Evolutionary conservation across 2,797 vertebrate genomes (phyloP).

Genomic region (Hipposideros larvatus): DNA sequence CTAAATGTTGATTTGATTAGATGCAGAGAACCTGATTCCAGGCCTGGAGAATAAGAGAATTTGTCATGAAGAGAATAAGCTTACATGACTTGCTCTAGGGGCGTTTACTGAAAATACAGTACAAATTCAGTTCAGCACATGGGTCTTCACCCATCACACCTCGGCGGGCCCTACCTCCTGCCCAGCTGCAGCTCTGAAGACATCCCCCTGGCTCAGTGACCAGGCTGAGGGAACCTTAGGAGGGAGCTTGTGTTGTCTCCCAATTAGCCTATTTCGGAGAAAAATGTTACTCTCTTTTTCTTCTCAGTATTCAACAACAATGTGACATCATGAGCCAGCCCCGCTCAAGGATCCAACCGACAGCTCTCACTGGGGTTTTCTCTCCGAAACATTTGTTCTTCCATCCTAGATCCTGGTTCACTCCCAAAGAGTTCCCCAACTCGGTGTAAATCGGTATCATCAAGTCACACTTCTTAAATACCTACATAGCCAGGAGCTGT

Average conservation of each 20-base stretch:
- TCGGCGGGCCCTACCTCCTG: neutral
- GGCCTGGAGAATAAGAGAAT: neutral
- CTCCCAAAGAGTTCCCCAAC: neutral
- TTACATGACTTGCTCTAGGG: neutral
- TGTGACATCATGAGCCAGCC: neutral
- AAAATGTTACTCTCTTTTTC: neutral
- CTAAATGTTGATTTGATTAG: neutral
- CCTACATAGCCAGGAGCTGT: neutral
- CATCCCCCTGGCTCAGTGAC: neutral
- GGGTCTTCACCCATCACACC: neutral
- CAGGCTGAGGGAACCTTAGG: neutral
- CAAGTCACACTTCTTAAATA: neutral
- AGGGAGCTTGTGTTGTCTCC: neutral
- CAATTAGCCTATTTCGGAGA: neutral
- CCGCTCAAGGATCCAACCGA: neutral
- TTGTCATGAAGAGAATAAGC: neutral
- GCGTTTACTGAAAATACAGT: neutral
- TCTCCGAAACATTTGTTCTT: constrained; percentile 26
- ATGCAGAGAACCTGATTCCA: neutral
- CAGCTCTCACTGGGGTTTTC: neutral
- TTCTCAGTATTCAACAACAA: constrained; percentile 1
- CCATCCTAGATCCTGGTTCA: neutral
- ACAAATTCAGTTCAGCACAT: neutral
- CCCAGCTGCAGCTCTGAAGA: neutral
- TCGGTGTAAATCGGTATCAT: neutral